Evolutionary conservation across 2,113 vertebrate genomes (phyloP).

Genomic region (Ifrita kowaldi): DNA sequence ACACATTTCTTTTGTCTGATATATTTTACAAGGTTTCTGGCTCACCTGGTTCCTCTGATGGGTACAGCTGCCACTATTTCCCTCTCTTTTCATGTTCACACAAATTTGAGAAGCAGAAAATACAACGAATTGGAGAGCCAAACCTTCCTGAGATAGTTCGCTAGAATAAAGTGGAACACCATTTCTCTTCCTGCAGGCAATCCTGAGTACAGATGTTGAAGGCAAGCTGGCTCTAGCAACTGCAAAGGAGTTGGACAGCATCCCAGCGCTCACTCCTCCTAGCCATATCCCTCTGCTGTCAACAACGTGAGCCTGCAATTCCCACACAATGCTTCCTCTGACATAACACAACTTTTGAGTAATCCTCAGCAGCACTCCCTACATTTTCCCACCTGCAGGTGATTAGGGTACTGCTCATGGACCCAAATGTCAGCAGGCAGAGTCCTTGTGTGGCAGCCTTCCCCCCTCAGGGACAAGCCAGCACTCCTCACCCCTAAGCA

Average conservation of each 20-base stretch:
- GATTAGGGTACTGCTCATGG: fast-evolving
- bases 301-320: background rate
- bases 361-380: background rate
- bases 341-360: background rate
- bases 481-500: background rate
- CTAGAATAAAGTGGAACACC: background rate
- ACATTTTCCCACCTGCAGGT: background rate
- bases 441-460: background rate
- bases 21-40: background rate
- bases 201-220: conserved; percentile 15
- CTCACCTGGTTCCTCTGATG: background rate
- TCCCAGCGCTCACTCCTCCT: background rate
- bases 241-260: background rate
- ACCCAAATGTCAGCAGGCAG: background rate
- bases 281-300: background rate
- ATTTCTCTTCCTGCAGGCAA: background rate
- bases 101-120: background rate
- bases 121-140: background rate
- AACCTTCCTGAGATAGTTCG: background rate
- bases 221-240: background rate
- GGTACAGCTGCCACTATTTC: background rate
- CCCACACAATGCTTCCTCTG: background rate
- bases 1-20: background rate
- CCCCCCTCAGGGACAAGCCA: background rate
- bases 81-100: background rate